Percentiles rank a stretch among this genome's conserved stretches.
These are phyloP conservation scores for Ptyas mucosa DNA, from an alignment of 2,113 vertebrate species.

Conservation along the genomic window DNA sequence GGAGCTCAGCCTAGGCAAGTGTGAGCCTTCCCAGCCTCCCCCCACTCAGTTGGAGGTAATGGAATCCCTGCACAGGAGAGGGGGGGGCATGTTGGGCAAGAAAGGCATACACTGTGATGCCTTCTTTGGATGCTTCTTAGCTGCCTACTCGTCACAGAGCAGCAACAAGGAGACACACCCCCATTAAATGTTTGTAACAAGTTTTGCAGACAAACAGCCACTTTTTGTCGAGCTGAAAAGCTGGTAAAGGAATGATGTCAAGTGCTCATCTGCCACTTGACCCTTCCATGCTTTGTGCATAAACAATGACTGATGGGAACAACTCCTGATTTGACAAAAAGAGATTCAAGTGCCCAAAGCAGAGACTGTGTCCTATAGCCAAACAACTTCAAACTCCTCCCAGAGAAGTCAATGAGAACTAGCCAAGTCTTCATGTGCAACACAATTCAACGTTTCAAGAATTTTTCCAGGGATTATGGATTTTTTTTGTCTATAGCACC, in stretches of 20 bases:
- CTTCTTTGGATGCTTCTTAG: not conserved
- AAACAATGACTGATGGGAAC: not conserved
- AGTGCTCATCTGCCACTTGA: not conserved
- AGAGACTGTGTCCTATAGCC: not conserved
- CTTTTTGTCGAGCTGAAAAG: not conserved
- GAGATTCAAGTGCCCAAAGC: not conserved
- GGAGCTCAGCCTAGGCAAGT: not conserved
- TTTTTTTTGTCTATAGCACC: constrained; percentile 68
- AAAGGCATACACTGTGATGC: not conserved
- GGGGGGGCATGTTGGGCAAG: not conserved
- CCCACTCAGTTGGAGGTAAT: not conserved
- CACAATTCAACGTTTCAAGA: constrained; percentile 24
- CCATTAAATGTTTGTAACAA: not conserved
- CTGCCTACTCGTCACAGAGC: not conserved
- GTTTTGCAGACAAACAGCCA: not conserved
- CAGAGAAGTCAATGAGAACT: not conserved
- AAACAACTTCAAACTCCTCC: not conserved
- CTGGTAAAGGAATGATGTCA: not conserved
- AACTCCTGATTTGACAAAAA: not conserved
- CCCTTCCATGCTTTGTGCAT: not conserved
- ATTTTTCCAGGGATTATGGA: constrained; percentile 33
- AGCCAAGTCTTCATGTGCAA: fast-evolving
- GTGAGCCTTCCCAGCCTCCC: not conserved
- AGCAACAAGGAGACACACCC: not conserved
- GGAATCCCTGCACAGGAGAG: not conserved